These are phyloP conservation scores for Mastomys coucha DNA, from an alignment of 2,113 vertebrate species.

Conservation along the genomic window DNA sequence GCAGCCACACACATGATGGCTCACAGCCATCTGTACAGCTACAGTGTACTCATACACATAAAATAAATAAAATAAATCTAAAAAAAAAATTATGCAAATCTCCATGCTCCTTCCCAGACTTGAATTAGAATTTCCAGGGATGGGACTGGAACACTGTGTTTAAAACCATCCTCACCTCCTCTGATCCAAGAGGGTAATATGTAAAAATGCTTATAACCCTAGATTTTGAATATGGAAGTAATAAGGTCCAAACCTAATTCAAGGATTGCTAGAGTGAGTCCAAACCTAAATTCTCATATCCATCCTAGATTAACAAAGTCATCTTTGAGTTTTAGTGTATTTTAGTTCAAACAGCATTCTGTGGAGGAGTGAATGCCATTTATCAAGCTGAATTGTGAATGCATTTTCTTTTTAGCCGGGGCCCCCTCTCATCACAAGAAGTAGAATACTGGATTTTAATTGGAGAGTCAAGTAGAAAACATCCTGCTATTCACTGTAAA, in stretches of 20 bases:
- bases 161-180: background rate
- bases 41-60: too few relatives aligned
- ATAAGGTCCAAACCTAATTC: background rate
- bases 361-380: background rate
- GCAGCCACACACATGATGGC: too few relatives aligned
- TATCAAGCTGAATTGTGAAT: constrained; percentile 70
- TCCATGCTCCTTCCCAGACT: background rate
- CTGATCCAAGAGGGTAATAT: background rate
- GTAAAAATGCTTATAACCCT: background rate
- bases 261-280: background rate
- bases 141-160: background rate
- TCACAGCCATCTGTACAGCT: too few relatives aligned
- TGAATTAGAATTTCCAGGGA: background rate
- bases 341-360: background rate
- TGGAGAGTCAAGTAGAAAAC: constrained; percentile 98
- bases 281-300: background rate
- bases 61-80: too few relatives aligned
- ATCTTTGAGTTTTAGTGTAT: constrained; percentile 7
- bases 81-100: background rate
- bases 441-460: constrained; percentile 98
- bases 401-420: constrained; percentile 88
- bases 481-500: constrained; percentile 99
- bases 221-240: background rate
- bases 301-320: background rate
- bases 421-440: constrained; percentile 92